Evolutionary conservation across 2,888 invertebrate species (phyloP).

Genomic region (Tetragnatha montana): DNA sequence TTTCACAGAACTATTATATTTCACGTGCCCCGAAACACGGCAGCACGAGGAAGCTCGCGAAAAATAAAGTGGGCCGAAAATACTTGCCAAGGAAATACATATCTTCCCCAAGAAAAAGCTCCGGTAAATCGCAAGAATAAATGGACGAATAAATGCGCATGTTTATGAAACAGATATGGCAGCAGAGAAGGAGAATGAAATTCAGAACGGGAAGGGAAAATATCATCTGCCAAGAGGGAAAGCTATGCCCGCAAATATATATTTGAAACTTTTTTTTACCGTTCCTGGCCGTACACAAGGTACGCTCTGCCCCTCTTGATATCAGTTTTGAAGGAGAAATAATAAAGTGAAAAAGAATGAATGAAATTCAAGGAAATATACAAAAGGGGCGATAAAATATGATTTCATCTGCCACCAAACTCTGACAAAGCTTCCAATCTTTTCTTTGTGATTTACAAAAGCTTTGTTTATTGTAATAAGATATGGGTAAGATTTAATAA

Average conservation of each 20-base stretch:
- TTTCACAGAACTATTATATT: slow-evolving; percentile 50
- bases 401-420: slow-evolving; percentile 63
- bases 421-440: slow-evolving; percentile 47
- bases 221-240: slow-evolving; percentile 61
- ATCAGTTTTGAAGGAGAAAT: slow-evolving; percentile 26
- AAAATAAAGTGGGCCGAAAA: slow-evolving; percentile 17
- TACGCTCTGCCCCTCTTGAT: slow-evolving; percentile 42
- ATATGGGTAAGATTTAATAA: background rate
- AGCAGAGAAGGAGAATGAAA: slow-evolving; percentile 60
- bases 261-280: slow-evolving; percentile 47
- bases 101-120: slow-evolving; percentile 35
- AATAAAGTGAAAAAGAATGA: slow-evolving; percentile 25
- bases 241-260: slow-evolving; percentile 41
- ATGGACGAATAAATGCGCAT: slow-evolving; percentile 68
- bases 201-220: slow-evolving; percentile 50
- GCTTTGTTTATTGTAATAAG: background rate
- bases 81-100: slow-evolving; percentile 36
- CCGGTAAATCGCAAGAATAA: slow-evolving; percentile 61
- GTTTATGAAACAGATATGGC: slow-evolving; percentile 69
- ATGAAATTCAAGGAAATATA: slow-evolving; percentile 33
- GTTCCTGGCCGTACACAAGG: slow-evolving; percentile 35
- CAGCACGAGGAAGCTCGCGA: background rate
- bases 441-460: slow-evolving; percentile 44
- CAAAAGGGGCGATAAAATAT: slow-evolving; percentile 66
- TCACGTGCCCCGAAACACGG: slow-evolving; percentile 27